Evolutionary conservation across 2,888 invertebrate species (phyloP), one percentile per base, ranked within the genome.

Genomic region (Diaprepes abbreviatus): DNA sequence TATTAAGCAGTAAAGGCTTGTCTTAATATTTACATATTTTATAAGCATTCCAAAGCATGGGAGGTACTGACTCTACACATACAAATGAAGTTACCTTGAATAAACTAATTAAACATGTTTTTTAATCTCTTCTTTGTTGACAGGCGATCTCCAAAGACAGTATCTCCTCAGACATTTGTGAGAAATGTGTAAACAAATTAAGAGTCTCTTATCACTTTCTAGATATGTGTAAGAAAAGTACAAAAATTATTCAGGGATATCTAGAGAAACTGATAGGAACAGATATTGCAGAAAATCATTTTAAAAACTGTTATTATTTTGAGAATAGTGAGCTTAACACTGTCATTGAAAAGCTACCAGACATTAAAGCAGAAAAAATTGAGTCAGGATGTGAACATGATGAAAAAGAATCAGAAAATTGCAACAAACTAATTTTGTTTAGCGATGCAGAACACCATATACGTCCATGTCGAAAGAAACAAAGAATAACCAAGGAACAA

Each of bases 161-260:
- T 74, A 74, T 81, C 55, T 82, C 83, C 16, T 79, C 79, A 28
- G 79, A 81, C 70, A 83, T 84, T 65, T 84, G 84, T 73, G 73
- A 79, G 59, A 81, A 81, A 55, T 84, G 84, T 70, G 75, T 83
- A 16, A 76, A 79, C 58, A 84, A 83, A 74, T 74, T 84, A 57
- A 73, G 83, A 66, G 78, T 83, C 24, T 81, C 83, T 0, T 84
- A 84, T 65, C 81, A 82, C 63, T 84, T 84, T 70, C 79, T 82
- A 57, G 77, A 79, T 55, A 83, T 83, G 82, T 84, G 83, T 68
- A 79, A 77, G 62, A 81, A 81, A 71, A 83, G 83, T n/a, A 78
- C 82, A 10, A 79, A 77, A 55, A 79, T 82, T 24, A 74, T 84
- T 19, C 80, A 83, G 48, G 78, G 80, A 40, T 83, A 83, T 67